Percentiles rank a stretch among this genome's conserved stretches.
phyloP scores from a whole-genome alignment of 1,140 invertebrate genomes.

The Drosophila subobscura region DNA sequence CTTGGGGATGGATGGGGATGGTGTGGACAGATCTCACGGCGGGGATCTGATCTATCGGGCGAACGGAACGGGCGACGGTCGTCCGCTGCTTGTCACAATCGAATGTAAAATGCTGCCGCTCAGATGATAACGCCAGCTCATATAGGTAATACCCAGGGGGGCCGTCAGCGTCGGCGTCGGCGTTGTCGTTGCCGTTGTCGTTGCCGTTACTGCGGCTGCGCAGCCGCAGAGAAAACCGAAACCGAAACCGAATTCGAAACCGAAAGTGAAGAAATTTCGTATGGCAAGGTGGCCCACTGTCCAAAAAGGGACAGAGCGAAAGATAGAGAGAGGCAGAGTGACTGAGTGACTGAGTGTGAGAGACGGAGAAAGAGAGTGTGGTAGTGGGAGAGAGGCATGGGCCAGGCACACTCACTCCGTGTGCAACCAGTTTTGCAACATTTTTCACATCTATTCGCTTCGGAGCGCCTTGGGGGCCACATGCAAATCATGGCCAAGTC shows the following conservation, averaged over 20 bases:
- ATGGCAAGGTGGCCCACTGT: constrained; percentile 4
- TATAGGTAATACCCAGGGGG: constrained; percentile 68
- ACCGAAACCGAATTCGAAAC: constrained; percentile 42
- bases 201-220: constrained; percentile 21
- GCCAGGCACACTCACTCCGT: constrained; percentile 21
- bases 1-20: not conserved
- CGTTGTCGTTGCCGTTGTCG: constrained; percentile 20
- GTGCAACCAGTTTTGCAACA: constrained; percentile 66
- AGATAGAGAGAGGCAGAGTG: constrained; percentile 10
- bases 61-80: constrained; percentile 35
- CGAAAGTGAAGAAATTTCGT: constrained; percentile 76
- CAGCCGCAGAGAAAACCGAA: constrained; percentile 31
- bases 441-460: constrained; percentile 37
- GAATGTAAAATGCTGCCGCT: constrained; percentile 77
- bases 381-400: constrained; percentile 10
- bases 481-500: constrained; percentile 20
- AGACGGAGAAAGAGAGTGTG: not conserved
- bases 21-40: not conserved
- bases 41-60: constrained; percentile 22
- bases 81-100: constrained; percentile 77
- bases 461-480: constrained; percentile 26
- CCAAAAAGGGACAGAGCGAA: constrained; percentile 24
- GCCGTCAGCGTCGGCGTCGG: not conserved
- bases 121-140: constrained; percentile 78
- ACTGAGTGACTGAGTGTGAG: constrained; percentile 11